phyloP scores from a whole-genome alignment of 2,888 invertebrate genomes.

The Linnaemya tessellans region DNA sequence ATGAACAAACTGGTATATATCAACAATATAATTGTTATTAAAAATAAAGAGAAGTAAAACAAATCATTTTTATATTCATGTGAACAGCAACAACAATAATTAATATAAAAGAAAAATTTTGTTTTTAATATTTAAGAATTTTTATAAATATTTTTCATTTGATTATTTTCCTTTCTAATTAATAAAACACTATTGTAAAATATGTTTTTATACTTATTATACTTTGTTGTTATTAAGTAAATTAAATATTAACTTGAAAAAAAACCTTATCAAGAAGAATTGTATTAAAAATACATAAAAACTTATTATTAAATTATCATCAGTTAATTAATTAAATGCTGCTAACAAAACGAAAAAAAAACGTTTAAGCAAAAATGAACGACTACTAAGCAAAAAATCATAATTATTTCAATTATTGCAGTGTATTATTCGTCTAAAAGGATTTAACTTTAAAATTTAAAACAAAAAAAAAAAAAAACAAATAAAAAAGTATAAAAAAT shows the following conservation, averaged over 20 bases:
- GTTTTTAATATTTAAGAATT: slow-evolving; percentile 58
- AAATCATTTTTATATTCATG: slow-evolving; percentile 42
- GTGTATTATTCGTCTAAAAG: slow-evolving; percentile 61
- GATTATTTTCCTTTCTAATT: slow-evolving; percentile 13
- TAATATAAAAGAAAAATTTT: slow-evolving; percentile 40
- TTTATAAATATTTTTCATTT: slow-evolving; percentile 31
- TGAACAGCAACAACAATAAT: slow-evolving; percentile 35
- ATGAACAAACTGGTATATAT: slow-evolving; percentile 10
- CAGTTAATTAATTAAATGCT: slow-evolving; percentile 12
- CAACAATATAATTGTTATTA: slow-evolving; percentile 68
- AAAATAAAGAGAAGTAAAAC: slow-evolving; percentile 25
- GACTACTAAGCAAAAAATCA: slow-evolving; percentile 29
- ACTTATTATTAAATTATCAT: slow-evolving; percentile 47
- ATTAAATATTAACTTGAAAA: slow-evolving; percentile 49
- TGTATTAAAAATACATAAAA: slow-evolving; percentile 68
- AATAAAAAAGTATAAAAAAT: slow-evolving; percentile 31
- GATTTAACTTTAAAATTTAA: slow-evolving; percentile 20
- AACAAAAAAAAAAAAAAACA: slow-evolving; percentile 22
- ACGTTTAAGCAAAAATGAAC: neutral
- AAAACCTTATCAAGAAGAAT: slow-evolving; percentile 46
- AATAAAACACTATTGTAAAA: slow-evolving; percentile 48
- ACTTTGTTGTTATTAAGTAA: slow-evolving; percentile 63
- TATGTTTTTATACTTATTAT: slow-evolving; percentile 61
- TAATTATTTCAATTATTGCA: slow-evolving; percentile 60
- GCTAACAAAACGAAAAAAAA: slow-evolving; percentile 17